Conservation (phyloP, 2,113 vertebrate species). For the Amphiprion percula region DNA sequence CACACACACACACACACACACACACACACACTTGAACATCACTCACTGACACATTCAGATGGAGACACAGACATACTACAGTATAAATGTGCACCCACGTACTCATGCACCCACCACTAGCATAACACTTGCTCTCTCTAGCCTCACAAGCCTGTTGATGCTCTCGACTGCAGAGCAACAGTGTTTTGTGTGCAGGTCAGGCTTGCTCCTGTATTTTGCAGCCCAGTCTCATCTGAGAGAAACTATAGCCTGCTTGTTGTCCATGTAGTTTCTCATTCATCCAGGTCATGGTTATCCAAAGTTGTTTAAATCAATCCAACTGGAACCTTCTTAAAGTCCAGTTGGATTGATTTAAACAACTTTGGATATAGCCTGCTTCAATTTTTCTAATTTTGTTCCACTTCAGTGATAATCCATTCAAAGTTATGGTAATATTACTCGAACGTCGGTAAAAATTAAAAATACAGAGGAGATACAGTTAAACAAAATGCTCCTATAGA, state of each 20-base stretch:
- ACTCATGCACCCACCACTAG: slow-evolving; percentile 14
- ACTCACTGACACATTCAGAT: slow-evolving; percentile 47
- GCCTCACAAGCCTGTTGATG: slow-evolving; percentile 50
- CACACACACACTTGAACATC: slow-evolving; percentile 31
- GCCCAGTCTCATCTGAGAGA: slow-evolving; percentile 6
- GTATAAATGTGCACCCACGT: slow-evolving; percentile 34
- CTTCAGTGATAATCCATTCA: slow-evolving; percentile 39
- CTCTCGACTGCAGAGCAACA: slow-evolving; percentile 42
- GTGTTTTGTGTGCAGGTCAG: slow-evolving; percentile 42
- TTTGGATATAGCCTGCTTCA: neutral
- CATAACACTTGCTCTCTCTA: neutral
- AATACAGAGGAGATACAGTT: slow-evolving; percentile 9
- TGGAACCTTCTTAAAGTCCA: too few relatives aligned
- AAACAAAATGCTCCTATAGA: neutral
- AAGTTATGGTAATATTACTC: slow-evolving; percentile 28
- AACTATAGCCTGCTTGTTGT: neutral
- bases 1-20: neutral
- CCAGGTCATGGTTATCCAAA: too few relatives aligned
- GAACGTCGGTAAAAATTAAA: slow-evolving; percentile 19
- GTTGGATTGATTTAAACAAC: too few relatives aligned
- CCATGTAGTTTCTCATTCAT: too few relatives aligned
- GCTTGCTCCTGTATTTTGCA: neutral
- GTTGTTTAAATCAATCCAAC: too few relatives aligned
- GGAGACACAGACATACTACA: slow-evolving; percentile 25
- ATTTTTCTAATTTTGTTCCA: slow-evolving; percentile 36